Evolutionary conservation across 2,113 vertebrate genomes (phyloP), one percentile per base, ranked within the genome.

Genomic region (Dendropsophus ebraccatus): DNA sequence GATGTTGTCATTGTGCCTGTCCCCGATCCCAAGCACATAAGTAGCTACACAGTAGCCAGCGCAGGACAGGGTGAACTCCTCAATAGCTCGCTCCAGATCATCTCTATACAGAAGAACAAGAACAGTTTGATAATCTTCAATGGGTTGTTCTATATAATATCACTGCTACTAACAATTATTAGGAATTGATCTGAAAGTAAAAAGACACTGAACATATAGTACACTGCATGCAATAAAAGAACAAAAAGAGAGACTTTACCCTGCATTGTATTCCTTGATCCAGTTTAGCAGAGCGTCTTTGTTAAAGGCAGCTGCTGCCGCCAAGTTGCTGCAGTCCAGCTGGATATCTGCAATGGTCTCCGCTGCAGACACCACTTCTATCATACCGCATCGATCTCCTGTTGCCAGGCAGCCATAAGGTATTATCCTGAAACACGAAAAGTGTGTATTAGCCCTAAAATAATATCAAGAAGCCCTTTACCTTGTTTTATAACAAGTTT

Each of bases 21-120:
- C 98, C 86, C 98, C 98, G 47, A 99, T 99, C 32, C 98, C 98
- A 87, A 99, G 91, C 19, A 99, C 98, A 0, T 99, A 99, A 6
- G 98, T 99, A 92, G 98, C 98, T 93, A 99, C 98, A 95, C 98
- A 99, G 96, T 99, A 99, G 94, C 98, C 98, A 90, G 98, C 98
- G 90, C 98, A 99, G 12, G 98, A 99, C 76, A 99, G 90, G 17
- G 98, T 99, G 91, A 99, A 99, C 91, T 99, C 97, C 88, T 99
- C 98, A 75, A 99, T 99, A 83, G 98, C 98, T 88, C 95, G 95
- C 28, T 99, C 98, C 83, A 99, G 93, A 88, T 97, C 96, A 87
- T 99, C 97, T 19, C 98, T 99, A 70, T 14, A 91, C 54, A 25
- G 23, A 89, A 75, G 35, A 30, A 35, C 21, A 62, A 62, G 5